Percentiles rank a stretch among this genome's conserved stretches.
Evolutionary conservation across 2,113 vertebrate species (phyloP).

Genomic region (Trogon melanurus): DNA sequence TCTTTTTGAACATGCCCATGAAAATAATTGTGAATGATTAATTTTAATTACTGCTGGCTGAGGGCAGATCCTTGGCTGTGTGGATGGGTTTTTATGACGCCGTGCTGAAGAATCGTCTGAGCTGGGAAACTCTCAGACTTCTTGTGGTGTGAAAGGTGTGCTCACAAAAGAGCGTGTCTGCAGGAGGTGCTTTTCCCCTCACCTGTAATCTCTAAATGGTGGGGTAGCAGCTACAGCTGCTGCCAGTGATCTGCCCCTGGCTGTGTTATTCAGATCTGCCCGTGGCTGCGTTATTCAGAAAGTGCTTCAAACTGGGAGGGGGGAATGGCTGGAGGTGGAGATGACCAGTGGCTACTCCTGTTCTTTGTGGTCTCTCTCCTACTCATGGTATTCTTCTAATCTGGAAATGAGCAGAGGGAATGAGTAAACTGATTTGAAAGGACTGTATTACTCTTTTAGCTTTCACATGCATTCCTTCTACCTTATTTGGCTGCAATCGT

Average conservation of each 20-base stretch:
- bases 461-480: background rate
- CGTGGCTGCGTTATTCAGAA: background rate
- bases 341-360: background rate
- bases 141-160: background rate
- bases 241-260: background rate
- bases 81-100: background rate
- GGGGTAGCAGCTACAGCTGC: background rate
- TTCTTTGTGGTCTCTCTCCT: background rate
- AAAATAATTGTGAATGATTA: constrained; percentile 68
- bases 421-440: background rate
- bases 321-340: background rate
- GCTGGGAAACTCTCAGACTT: background rate
- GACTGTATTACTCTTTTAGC: background rate
- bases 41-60: constrained; percentile 60
- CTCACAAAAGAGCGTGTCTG: background rate
- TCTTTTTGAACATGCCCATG: constrained; percentile 32
- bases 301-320: background rate
- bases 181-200: background rate
- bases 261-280: background rate
- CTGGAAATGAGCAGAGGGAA: background rate
- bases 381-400: background rate
- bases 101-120: background rate
- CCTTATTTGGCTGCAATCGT: accelerated
- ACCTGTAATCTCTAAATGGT: background rate
- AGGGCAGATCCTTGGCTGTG: constrained; percentile 4